Evolutionary conservation across 2,113 vertebrate species (phyloP), one percentile per base, ranked within the genome.

Genomic region (Microtus ochrogaster): DNA sequence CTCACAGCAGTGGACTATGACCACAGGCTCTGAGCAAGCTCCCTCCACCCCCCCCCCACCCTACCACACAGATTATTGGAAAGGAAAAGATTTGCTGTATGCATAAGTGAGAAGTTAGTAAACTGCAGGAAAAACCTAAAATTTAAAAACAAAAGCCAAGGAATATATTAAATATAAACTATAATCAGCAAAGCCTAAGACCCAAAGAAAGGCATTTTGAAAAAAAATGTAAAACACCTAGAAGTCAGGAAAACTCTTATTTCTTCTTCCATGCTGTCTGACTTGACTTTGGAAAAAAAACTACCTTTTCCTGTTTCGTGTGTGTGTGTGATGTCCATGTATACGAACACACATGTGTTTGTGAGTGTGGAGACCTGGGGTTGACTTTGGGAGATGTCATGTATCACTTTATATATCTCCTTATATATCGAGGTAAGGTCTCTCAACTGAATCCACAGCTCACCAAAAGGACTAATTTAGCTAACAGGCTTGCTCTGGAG

Each of bases 121-220:
- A 92, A 72, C 36, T 81, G 30, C 94, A 95, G 68, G 39, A 81
- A 93, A 92, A 33, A 22, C 8, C 72, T 74, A 58, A 73, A 74
- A 90, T 82, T 63, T 89, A 73, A 96, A 95, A 95, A 55, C 7
- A 30, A 97, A 97, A 96, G 47, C 82, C 33, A 94, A 13, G 49
- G 24, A 86, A 61, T 30, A 68, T 36, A 41, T 30, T 90, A 68
- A 94, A 86, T 21, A 86, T 4, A 94, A 44, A 26, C 24, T 76
- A 39, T 17, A 89, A 33, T 68, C 30, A 92, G 89, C 41, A 78
- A 90, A 78, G 33, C 33, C 41, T 66, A 90, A 47, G 12, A 89
- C 39, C 11, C 82, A 91, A 68, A 83, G 12, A 87, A 95, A 97
- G 55, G 63, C 3, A 49, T 21, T 16, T 16, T 49, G 82, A 52